Evolutionary conservation across 2,888 invertebrate species (phyloP).

Genomic region (Caenorhabditis becei): DNA sequence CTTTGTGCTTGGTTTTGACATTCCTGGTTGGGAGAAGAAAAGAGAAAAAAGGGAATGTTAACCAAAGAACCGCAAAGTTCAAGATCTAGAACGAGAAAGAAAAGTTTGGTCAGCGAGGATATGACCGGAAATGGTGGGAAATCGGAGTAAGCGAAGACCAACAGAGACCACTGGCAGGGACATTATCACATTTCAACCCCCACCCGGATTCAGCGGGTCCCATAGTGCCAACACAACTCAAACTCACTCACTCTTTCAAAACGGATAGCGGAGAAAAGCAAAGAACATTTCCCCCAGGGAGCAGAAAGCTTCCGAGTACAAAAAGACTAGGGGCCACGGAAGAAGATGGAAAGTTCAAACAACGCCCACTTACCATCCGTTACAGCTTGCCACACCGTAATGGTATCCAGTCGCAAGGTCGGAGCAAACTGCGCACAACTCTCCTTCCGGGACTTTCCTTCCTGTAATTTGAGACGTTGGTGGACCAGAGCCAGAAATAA

Average conservation of each 20-base stretch:
- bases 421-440: conserved; percentile 80
- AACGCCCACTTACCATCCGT: conserved; percentile 76
- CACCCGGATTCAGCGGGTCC: conserved; percentile 4
- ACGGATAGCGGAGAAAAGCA: conserved; percentile 43
- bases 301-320: conserved; percentile 44
- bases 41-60: too few relatives aligned
- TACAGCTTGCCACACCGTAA: conserved; percentile 80
- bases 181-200: conserved; percentile 46
- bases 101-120: neutral
- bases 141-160: conserved; percentile 5
- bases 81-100: conserved; percentile 11
- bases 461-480: conserved; percentile 57
- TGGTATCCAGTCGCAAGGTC: conserved; percentile 80
- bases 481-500: too few relatives aligned
- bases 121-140: neutral
- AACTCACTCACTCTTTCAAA: too few relatives aligned
- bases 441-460: conserved; percentile 77
- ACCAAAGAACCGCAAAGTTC: conserved; percentile 41
- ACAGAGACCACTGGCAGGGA: conserved; percentile 22
- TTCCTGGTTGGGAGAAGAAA: conserved; percentile 22
- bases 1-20: conserved; percentile 49
- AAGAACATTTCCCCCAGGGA: conserved; percentile 48
- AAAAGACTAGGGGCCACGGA: conserved; percentile 31
- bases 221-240: conserved; percentile 40
- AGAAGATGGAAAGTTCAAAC: conserved; percentile 39